A percentile compares a stretch with the other conserved stretches of the same genome.
phyloP scores from a whole-genome alignment of 2,888 invertebrate species.

The Nephrotoma appendiculata region DNA sequence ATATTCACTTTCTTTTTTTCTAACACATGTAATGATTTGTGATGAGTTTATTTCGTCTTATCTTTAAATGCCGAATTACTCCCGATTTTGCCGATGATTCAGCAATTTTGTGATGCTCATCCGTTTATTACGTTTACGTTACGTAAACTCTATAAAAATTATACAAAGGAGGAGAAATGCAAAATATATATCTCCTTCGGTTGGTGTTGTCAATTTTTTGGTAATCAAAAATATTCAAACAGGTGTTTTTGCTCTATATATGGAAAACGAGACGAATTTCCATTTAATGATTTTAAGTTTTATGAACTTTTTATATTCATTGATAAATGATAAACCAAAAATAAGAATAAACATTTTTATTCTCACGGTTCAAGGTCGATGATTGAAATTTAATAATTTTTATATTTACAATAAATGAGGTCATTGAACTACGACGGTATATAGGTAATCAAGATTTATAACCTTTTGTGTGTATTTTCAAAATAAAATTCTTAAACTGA shows the following conservation, averaged over 20 bases:
- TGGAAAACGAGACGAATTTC: not conserved
- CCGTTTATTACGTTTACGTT: too few relatives aligned
- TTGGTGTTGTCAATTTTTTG: not conserved
- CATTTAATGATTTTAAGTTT: not conserved
- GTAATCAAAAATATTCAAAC: not conserved
- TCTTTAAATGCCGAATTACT: too few relatives aligned
- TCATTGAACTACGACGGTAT: not conserved
- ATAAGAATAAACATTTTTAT: not conserved
- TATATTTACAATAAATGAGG: not conserved
- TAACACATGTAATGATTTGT: too few relatives aligned
- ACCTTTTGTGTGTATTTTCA: not conserved
- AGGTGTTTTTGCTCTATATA: not conserved
- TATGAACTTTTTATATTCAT: not conserved
- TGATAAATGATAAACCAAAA: not conserved
- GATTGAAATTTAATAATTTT: not conserved
- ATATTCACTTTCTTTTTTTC: too few relatives aligned
- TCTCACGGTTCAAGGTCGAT: not conserved
- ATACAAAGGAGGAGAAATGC: too few relatives aligned
- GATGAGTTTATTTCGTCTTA: too few relatives aligned
- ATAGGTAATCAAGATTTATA: not conserved
- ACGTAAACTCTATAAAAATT: too few relatives aligned
- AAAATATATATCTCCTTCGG: not conserved
- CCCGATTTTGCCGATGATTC: too few relatives aligned
- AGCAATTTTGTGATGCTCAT: too few relatives aligned
- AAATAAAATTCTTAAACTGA: too few relatives aligned